These are phyloP conservation scores for Bellardia bayeri DNA, from an alignment of 2,888 invertebrate species.

Conservation along the genomic window DNA sequence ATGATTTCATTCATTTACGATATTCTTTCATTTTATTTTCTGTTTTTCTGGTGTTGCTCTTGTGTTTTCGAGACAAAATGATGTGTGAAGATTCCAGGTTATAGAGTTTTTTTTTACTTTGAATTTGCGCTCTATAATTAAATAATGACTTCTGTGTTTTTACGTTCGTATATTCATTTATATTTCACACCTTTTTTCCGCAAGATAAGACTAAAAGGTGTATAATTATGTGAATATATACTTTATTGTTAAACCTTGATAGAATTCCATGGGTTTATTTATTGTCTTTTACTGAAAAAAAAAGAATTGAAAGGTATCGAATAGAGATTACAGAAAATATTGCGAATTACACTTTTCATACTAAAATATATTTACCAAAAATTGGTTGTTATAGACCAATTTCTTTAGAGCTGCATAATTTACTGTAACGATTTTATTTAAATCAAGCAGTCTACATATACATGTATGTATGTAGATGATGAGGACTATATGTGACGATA, in stretches of 20 bases:
- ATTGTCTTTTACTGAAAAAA: background rate
- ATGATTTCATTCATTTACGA: conserved; percentile 21
- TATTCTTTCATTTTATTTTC: conserved; percentile 11
- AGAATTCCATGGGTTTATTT: conserved; percentile 20
- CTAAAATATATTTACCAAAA: too few relatives aligned
- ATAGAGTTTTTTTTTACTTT: conserved; percentile 9
- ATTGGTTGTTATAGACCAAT: too few relatives aligned
- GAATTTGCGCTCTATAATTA: conserved; percentile 66
- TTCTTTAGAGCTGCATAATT: too few relatives aligned
- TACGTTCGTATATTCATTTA: conserved; percentile 36
- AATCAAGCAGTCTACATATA: too few relatives aligned
- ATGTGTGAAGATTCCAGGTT: conserved; percentile 60
- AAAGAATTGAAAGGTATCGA: background rate
- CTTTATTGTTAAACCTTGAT: background rate
- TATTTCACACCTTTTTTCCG: conserved; percentile 62
- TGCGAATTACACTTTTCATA: background rate
- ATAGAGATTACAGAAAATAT: background rate
- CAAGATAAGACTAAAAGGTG: conserved; percentile 53
- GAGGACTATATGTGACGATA: too few relatives aligned
- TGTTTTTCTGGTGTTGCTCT: conserved; percentile 3
- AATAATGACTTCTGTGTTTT: conserved; percentile 68
- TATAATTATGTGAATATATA: conserved; percentile 27
- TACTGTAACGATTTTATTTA: too few relatives aligned
- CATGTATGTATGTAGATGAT: too few relatives aligned
- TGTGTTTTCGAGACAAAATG: conserved; percentile 14